A percentile compares a stretch with the other conserved stretches of the same genome.
phyloP scores from a whole-genome alignment of 2,797 vertebrate species.

The Anniella stebbinsi region DNA sequence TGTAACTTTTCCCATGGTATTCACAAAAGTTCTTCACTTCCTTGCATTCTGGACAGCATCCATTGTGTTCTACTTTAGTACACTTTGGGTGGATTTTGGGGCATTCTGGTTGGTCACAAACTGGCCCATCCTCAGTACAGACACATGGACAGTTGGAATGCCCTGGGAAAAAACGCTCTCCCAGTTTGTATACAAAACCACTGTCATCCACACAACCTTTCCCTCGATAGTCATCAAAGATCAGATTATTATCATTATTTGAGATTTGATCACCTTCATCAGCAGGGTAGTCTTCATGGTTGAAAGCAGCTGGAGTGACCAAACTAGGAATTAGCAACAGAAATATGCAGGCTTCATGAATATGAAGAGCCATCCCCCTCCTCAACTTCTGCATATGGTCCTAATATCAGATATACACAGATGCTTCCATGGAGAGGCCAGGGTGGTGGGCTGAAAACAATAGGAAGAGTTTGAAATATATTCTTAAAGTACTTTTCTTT shows the following conservation, averaged over 20 bases:
- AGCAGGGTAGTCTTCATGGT: slow-evolving; percentile 91
- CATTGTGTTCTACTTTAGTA: slow-evolving; percentile 99
- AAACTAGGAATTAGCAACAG: slow-evolving; percentile 87
- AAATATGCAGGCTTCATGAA: slow-evolving; percentile 88
- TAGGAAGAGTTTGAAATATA: slow-evolving; percentile 65
- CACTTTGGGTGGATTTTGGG: slow-evolving; percentile 99
- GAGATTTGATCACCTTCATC: slow-evolving; percentile 93
- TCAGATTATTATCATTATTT: slow-evolving; percentile 91
- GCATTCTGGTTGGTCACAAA: slow-evolving; percentile 98
- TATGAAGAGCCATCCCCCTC: slow-evolving; percentile 92
- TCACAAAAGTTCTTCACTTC: slow-evolving; percentile 99
- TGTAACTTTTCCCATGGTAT: slow-evolving; percentile 97
- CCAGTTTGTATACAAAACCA: slow-evolving; percentile 98
- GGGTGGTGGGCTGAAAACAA: slow-evolving; percentile 77
- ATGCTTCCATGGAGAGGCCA: slow-evolving; percentile 82
- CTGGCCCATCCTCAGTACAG: slow-evolving; percentile 98
- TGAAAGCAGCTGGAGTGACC: slow-evolving; percentile 88
- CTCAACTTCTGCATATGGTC: slow-evolving; percentile 77
- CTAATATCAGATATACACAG: slow-evolving; percentile 76
- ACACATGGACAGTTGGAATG: slow-evolving; percentile 99
- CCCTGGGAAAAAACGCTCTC: slow-evolving; percentile 97
- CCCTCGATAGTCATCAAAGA: slow-evolving; percentile 98
- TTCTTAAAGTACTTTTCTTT: slow-evolving; percentile 41
- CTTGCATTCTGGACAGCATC: slow-evolving; percentile 99
- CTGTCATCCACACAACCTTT: slow-evolving; percentile 99